phyloP scores from a whole-genome alignment of 2,113 vertebrate species.

The Onychorhynchus coronatus region DNA sequence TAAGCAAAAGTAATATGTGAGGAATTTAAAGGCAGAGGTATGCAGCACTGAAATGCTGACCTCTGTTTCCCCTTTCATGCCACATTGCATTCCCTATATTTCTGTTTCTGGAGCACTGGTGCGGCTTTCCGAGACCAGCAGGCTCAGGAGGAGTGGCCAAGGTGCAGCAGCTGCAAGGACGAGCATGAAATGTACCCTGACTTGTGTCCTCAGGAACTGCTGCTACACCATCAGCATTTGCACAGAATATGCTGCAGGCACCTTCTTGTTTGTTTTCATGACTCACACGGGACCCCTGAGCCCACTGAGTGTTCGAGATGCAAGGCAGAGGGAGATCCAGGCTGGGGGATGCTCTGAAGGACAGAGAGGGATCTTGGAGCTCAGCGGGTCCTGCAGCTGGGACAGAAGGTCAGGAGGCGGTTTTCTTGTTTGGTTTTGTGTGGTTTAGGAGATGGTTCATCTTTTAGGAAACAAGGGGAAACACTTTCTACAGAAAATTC shows the following conservation, averaged over 20 bases:
- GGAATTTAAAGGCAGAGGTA: background rate
- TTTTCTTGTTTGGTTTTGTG: background rate
- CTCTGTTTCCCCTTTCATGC: background rate
- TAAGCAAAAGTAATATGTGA: background rate
- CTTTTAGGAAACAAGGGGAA: background rate
- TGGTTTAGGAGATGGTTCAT: background rate
- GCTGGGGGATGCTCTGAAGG: background rate
- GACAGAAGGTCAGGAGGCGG: too few relatives aligned
- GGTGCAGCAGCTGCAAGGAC: too few relatives aligned
- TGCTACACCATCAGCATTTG: fast-evolving
- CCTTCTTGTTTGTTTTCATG: too few relatives aligned
- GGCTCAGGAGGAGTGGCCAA: background rate
- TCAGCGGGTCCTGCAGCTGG: fast-evolving
- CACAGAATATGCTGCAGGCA: fast-evolving
- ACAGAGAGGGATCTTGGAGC: background rate
- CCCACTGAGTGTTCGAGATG: fast-evolving
- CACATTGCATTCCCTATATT: background rate
- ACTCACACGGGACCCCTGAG: fast-evolving
- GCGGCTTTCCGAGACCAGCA: background rate
- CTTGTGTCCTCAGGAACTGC: background rate
- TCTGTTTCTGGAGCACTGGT: background rate
- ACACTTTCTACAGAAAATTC: background rate
- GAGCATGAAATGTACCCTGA: fast-evolving
- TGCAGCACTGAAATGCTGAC: fast-evolving
- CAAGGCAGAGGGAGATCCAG: background rate